Percentiles rank a stretch among this genome's conserved stretches.
These are phyloP conservation scores for Psettodes erumei DNA, from an alignment of 2,113 vertebrate genomes.

Conservation along the genomic window DNA sequence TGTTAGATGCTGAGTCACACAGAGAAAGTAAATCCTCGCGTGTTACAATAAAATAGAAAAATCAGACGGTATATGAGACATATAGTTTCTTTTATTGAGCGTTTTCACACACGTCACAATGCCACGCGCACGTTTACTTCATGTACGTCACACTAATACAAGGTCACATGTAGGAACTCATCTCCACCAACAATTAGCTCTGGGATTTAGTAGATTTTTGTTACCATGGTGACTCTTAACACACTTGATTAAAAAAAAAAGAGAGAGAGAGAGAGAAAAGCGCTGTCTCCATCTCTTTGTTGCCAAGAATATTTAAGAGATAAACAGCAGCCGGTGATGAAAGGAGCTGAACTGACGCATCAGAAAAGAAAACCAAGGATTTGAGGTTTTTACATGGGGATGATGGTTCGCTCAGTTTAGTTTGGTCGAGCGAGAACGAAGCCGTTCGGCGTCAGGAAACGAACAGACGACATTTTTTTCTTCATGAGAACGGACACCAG, in stretches of 20 bases:
- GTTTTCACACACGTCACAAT: conserved; percentile 42
- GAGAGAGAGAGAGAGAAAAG: too few species aligned
- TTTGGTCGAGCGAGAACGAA: conserved; percentile 12
- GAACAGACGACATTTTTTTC: too few species aligned
- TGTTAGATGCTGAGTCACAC: background rate
- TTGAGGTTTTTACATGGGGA: too few species aligned
- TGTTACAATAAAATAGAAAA: too few species aligned
- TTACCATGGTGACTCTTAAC: conserved; percentile 69
- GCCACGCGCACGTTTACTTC: conserved; percentile 55
- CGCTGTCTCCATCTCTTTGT: background rate
- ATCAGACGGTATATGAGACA: conserved; percentile 21
- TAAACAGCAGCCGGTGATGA: conserved; percentile 35
- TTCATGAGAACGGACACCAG: background rate
- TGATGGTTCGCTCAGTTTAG: background rate
- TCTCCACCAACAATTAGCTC: conserved; percentile 31
- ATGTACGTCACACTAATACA: conserved; percentile 64
- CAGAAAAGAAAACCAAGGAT: background rate
- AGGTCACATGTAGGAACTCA: conserved; percentile 47
- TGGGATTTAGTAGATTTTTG: conserved; percentile 39
- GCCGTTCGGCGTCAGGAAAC: conserved; percentile 29
- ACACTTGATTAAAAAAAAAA: conserved; percentile 3
- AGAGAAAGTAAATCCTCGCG: background rate
- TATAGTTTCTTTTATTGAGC: conserved; percentile 57
- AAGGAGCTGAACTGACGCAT: background rate
- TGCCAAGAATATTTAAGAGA: conserved; percentile 54